Evolutionary conservation across 2,888 invertebrate species (phyloP).

Genomic region (Synergus itoensis): DNA sequence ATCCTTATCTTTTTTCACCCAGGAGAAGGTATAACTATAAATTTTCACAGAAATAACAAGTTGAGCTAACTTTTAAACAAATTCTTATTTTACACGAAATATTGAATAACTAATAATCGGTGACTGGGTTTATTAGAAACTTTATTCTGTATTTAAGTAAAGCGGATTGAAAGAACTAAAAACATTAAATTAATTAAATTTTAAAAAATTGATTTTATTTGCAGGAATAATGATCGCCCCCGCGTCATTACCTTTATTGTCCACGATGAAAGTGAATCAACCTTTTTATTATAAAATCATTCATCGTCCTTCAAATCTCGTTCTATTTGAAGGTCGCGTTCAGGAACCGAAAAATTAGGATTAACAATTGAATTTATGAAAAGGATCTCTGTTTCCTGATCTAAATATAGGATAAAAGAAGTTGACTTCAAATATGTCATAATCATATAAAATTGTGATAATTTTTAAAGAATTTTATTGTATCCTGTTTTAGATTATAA

Average conservation of each 20-base stretch:
- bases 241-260: conserved; percentile 35
- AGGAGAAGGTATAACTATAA: background rate
- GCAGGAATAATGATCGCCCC: conserved; percentile 36
- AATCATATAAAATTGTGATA: background rate
- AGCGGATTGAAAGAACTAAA: no score
- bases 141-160: background rate
- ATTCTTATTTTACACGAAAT: background rate
- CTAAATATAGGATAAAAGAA: background rate
- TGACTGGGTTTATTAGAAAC: background rate
- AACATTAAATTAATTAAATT: no score
- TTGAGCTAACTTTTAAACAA: background rate
- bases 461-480: background rate
- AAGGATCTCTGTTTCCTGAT: no score
- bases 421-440: background rate
- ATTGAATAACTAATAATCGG: background rate
- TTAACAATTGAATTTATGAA: no score
- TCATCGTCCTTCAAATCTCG: conserved; percentile 15
- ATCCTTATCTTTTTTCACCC: background rate
- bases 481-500: no score
- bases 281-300: conserved; percentile 53
- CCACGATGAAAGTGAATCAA: conserved; percentile 46
- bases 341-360: background rate
- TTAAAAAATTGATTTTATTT: conserved; percentile 28
- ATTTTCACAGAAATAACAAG: background rate
- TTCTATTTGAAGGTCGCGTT: conserved; percentile 32